Evolutionary conservation across 2,113 vertebrate species (phyloP).

Genomic region (Copsychus sechellarum): DNA sequence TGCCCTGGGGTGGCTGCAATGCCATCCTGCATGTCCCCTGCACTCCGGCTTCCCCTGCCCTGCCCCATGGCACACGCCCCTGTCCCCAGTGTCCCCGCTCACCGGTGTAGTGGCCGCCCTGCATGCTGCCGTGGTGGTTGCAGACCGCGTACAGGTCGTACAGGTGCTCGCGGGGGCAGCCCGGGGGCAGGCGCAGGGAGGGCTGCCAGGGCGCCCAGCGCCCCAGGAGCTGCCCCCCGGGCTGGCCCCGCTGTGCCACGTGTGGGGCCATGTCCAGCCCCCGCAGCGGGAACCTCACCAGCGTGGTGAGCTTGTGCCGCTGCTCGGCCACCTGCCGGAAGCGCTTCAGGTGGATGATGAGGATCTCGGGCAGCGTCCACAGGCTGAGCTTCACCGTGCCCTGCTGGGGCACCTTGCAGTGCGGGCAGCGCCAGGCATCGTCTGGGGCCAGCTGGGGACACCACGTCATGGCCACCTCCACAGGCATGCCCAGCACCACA

Average conservation of each 20-base stretch:
- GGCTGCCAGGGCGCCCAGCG: conserved; percentile 73
- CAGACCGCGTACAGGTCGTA: conserved; percentile 96
- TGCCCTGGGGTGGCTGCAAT: background rate
- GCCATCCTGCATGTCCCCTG: background rate
- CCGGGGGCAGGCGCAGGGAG: conserved; percentile 42
- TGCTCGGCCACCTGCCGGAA: conserved; percentile 91
- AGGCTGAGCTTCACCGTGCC: conserved; percentile 95
- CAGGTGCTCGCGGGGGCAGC: conserved; percentile 76
- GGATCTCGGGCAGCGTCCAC: conserved; percentile 96
- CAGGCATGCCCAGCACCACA: fast-evolving
- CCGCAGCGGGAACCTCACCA: conserved; percentile 87
- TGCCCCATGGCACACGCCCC: background rate
- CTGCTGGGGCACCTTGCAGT: conserved; percentile 92
- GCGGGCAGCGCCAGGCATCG: conserved; percentile 94
- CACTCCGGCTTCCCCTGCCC: background rate
- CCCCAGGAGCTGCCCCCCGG: conserved; percentile 23
- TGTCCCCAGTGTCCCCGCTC: background rate
- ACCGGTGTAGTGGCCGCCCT: conserved; percentile 97
- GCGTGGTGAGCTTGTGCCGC: conserved; percentile 91
- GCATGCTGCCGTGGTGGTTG: conserved; percentile 96
- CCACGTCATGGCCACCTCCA: background rate
- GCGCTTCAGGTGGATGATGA: conserved; percentile 95
- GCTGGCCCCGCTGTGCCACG: conserved; percentile 80
- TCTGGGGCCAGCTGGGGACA: conserved; percentile 88
- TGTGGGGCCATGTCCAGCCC: conserved; percentile 94